Base-by-base conservation (phyloP, 1,140 invertebrate genomes). In the Zaprionus nigranus region DNA sequence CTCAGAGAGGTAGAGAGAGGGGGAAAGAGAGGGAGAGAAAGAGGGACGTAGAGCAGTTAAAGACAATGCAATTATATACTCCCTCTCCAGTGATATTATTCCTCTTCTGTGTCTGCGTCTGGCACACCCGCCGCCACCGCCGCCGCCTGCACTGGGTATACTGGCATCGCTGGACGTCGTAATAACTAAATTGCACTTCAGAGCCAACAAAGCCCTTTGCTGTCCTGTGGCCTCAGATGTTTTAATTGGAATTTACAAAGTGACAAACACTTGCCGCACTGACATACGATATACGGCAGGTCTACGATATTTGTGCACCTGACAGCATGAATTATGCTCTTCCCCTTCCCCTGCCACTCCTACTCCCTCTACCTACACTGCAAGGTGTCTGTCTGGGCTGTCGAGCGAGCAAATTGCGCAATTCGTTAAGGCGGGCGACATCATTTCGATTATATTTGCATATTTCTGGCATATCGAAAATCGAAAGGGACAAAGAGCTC, bases 241-340 rank as follows among this genome's bases (percentile, higher is more conserved):
- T 64, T 71, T 64, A 63, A 64, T 64, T 71, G 60, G 60, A 71
- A 71, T 65, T 65, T 64, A 53, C 53, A 58, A 72, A 65, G 61
- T 65, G 53, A 65, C 61, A 57, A 64, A 72, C 57, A 24, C 46
- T 51, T 51, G 46, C 17, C 46, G 40, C n/a, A 46, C 40, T 46
- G 40, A 65, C 24, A 38, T 38, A 28, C 63, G 46, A 63, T 63
- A 65, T 46, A 46, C n/a, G 40, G 7, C 53, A 6, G 53, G 15
- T 24, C 17, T 22, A 36, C 20, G 34, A 40, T 59, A 40, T 43
- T 26, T 54, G 49, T 30, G 24, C 11, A 58, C 12, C 30, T 46
- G 51, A 54, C 36, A 71, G 67, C 9, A 63, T 43, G 40, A 71
- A 71, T 54, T 63, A 57, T 71, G 46, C 49, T 62, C 61, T 54